Evolutionary conservation across 2,888 invertebrate species (phyloP).

Genomic region (Orthosia gracilis): DNA sequence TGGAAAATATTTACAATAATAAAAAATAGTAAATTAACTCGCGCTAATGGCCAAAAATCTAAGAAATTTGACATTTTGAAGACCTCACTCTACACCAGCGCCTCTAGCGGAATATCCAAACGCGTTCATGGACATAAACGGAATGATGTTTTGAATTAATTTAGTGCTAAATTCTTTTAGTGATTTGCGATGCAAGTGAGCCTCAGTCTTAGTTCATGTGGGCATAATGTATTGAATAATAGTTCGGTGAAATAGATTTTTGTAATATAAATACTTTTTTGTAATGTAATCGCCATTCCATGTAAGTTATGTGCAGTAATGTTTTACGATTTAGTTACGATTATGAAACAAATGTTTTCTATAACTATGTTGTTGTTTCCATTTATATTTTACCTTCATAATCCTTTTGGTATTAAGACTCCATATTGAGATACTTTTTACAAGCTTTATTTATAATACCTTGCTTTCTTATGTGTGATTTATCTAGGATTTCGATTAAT

Average conservation of each 20-base stretch:
- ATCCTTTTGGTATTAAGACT: slow-evolving; percentile 6
- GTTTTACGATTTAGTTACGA: slow-evolving; percentile 10
- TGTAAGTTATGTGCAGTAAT: slow-evolving; percentile 21
- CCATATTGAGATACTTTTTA: neutral
- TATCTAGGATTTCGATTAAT: too few species aligned
- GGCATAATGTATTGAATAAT: slow-evolving; percentile 8
- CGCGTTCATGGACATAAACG: too few species aligned
- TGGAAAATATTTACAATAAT: too few species aligned
- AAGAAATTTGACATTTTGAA: too few species aligned
- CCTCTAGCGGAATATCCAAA: too few species aligned
- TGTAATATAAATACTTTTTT: slow-evolving; percentile 8
- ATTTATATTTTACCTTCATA: neutral
- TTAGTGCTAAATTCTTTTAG: neutral
- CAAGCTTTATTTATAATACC: too few species aligned
- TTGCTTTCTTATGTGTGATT: too few species aligned
- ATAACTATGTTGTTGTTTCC: neutral
- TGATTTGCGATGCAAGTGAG: neutral
- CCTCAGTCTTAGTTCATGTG: slow-evolving; percentile 57
- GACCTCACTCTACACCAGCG: too few species aligned
- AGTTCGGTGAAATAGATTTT: neutral
- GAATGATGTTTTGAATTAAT: neutral
- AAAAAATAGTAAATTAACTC: too few species aligned
- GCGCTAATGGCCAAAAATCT: too few species aligned
- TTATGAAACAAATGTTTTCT: slow-evolving; percentile 20
- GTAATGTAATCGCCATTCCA: slow-evolving; percentile 41